Evolutionary conservation across 2,888 invertebrate genomes (phyloP).

Genomic region (Mesoligia furuncula): DNA sequence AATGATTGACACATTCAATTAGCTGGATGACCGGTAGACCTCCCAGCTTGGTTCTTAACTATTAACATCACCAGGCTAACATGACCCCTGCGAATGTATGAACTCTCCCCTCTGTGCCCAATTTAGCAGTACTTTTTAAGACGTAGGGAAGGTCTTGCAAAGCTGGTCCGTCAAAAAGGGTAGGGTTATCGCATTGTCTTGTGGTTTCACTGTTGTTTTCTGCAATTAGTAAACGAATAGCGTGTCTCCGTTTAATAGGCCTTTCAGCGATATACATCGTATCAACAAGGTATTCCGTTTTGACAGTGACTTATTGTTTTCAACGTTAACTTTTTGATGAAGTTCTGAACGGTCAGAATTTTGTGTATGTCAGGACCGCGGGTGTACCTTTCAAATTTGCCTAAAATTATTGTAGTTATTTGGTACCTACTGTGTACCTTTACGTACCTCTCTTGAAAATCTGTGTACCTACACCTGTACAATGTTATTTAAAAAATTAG

Average conservation of each 20-base stretch:
- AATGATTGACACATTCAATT: conserved; percentile 95
- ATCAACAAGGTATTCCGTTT: conserved; percentile 67
- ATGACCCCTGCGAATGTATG: conserved; percentile 66
- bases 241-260: conserved; percentile 87
- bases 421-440: too few species aligned
- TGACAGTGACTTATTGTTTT: conserved; percentile 67
- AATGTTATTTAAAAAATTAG: too few species aligned
- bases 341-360: not conserved
- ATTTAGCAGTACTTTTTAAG: conserved; percentile 30
- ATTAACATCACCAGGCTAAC: conserved; percentile 75
- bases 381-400: too few species aligned
- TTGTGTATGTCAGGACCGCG: too few species aligned
- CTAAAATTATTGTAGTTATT: too few species aligned
- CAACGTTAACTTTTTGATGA: conserved; percentile 9
- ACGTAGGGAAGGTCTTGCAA: conserved; percentile 67
- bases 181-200: conserved; percentile 83
- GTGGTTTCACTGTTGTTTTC: conserved; percentile 87
- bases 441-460: too few species aligned
- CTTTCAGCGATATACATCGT: conserved; percentile 81
- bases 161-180: conserved; percentile 73
- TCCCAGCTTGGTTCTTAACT: conserved; percentile 88
- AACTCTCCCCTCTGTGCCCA: conserved; percentile 31
- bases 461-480: too few species aligned
- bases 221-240: conserved; percentile 86
- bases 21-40: conserved; percentile 92